phyloP scores from a whole-genome alignment of 2,113 vertebrate genomes.

The Empidonax traillii region DNA sequence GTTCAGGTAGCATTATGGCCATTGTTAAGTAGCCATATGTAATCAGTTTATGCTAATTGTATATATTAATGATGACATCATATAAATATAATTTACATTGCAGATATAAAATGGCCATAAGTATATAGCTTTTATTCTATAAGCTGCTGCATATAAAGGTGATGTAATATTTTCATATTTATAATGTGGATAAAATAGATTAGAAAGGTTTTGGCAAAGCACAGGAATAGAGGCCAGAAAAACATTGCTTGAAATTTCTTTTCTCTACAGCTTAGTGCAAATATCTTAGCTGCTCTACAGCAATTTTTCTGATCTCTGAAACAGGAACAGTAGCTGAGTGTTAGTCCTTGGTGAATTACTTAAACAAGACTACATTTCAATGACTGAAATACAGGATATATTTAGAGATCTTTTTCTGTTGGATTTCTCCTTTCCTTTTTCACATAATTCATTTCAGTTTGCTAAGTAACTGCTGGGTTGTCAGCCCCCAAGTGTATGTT shows the following conservation, averaged over 20 bases:
- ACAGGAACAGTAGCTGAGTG: background rate
- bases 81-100: background rate
- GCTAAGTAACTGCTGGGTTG: background rate
- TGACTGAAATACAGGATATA: background rate
- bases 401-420: background rate
- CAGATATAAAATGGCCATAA: background rate
- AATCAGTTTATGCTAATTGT: background rate
- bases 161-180: background rate
- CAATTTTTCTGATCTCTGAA: slow-evolving; percentile 22
- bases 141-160: background rate
- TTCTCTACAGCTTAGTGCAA: background rate
- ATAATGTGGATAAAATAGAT: background rate
- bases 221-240: background rate
- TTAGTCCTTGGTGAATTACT: background rate
- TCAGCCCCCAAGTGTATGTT: background rate
- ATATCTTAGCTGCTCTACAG: background rate
- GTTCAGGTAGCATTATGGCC: background rate
- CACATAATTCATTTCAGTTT: slow-evolving; percentile 15
- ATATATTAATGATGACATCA: background rate
- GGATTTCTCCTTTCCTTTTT: slow-evolving; percentile 1
- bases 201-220: background rate
- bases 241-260: background rate
- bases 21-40: background rate
- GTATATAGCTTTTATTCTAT: background rate
- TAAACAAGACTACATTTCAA: background rate